A percentile compares a stretch with the other conserved stretches of the same genome.
These are phyloP conservation scores for Euura lappo DNA, from an alignment of 1,140 invertebrate genomes.

Conservation along the genomic window DNA sequence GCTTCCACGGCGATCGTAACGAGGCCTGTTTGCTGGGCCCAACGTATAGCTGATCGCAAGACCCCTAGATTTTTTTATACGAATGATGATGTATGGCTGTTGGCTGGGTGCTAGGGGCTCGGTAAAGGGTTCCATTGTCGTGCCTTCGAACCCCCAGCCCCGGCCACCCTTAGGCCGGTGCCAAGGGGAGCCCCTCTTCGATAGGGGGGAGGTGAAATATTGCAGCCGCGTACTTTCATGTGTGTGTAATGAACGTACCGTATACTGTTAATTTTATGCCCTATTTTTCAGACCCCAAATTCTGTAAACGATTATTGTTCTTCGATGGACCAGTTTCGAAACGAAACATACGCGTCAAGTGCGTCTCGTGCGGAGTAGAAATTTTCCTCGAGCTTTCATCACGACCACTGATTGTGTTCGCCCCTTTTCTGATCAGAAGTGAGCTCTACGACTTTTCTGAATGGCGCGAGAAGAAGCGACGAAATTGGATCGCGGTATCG, in stretches of 20 bases:
- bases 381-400: too few relatives aligned
- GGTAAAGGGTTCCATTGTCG: conserved; percentile 59
- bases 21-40: conserved; percentile 3
- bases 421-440: background rate
- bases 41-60: background rate
- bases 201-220: conserved; percentile 52
- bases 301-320: background rate
- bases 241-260: conserved; percentile 37
- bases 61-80: conserved; percentile 33
- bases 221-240: conserved; percentile 36
- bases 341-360: background rate
- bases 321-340: background rate
- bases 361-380: background rate
- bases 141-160: conserved; percentile 21
- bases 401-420: background rate
- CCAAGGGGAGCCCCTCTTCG: background rate
- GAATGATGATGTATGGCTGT: conserved; percentile 62
- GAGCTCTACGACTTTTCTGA: background rate
- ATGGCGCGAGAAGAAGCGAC: background rate
- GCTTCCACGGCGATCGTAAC: background rate
- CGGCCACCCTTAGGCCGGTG: background rate
- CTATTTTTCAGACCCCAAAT: conserved; percentile 39
- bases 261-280: conserved; percentile 58
- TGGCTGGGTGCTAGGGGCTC: conserved; percentile 56
- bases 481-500: background rate